phyloP scores from a whole-genome alignment of 1,140 invertebrate species.

The Drosophila mauritiana region DNA sequence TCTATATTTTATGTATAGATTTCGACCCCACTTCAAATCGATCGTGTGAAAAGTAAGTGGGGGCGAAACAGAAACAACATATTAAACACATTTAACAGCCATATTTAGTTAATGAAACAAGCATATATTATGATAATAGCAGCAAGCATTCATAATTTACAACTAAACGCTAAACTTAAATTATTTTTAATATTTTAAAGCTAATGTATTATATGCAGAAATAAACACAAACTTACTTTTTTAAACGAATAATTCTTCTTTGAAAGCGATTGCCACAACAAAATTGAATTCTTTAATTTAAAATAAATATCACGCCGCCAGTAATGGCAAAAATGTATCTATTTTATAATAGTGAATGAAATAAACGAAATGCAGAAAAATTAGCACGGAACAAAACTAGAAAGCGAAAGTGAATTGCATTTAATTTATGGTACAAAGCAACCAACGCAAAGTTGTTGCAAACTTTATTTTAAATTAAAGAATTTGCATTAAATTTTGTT shows the following conservation, averaged over 20 bases:
- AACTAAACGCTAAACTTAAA: constrained; percentile 65
- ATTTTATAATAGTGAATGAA: constrained; percentile 27
- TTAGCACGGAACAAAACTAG: constrained; percentile 37
- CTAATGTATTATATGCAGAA: constrained; percentile 71
- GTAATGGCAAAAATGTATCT: constrained; percentile 14
- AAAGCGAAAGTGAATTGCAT: constrained; percentile 61
- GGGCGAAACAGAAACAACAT: constrained; percentile 33
- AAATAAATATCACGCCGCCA: constrained; percentile 40
- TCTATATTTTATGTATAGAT: constrained; percentile 34
- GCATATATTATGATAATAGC: constrained; percentile 44
- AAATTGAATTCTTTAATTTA: constrained; percentile 74
- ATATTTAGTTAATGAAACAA: constrained; percentile 81
- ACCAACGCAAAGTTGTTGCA: constrained; percentile 9
- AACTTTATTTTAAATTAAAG: constrained; percentile 74
- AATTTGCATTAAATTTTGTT: constrained; percentile 48
- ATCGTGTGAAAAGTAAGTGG: constrained; percentile 34
- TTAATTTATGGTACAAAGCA: constrained; percentile 79
- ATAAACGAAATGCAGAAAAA: constrained; percentile 27
- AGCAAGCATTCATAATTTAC: constrained; percentile 72
- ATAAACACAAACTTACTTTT: constrained; percentile 39
- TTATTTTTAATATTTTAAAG: constrained; percentile 63
- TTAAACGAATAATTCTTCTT: constrained; percentile 14
- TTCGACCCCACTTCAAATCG: constrained; percentile 11
- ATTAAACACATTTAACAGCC: constrained; percentile 66
- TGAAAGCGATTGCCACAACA: constrained; percentile 17